These are phyloP conservation scores for Brachypteracias leptosomus DNA, from an alignment of 2,113 vertebrate species.

Conservation along the genomic window DNA sequence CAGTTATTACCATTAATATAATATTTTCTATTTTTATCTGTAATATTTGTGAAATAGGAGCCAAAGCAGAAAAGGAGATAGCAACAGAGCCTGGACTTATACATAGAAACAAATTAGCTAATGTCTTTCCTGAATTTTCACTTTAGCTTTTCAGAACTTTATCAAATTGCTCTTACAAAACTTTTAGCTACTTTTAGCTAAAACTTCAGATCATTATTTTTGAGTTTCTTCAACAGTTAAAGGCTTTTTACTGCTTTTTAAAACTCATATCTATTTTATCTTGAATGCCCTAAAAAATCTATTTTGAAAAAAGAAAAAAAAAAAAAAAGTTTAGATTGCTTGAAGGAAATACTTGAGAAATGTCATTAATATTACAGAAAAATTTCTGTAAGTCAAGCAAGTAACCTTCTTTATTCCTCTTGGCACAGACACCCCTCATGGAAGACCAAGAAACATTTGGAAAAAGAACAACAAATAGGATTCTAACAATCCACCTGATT, in stretches of 20 bases:
- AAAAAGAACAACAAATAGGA: background rate
- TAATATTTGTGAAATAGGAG: background rate
- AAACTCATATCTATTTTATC: background rate
- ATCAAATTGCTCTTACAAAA: background rate
- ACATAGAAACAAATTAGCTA: background rate
- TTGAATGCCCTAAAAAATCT: background rate
- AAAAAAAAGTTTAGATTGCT: background rate
- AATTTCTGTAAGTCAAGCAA: slow-evolving; percentile 31
- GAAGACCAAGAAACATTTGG: background rate
- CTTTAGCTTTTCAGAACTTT: background rate
- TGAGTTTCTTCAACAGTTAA: background rate
- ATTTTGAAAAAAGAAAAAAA: background rate
- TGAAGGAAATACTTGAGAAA: background rate
- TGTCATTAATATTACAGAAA: background rate
- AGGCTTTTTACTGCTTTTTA: background rate
- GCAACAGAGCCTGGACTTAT: background rate
- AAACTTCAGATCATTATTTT: background rate
- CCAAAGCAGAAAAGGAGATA: background rate
- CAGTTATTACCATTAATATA: background rate
- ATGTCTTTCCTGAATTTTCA: background rate
- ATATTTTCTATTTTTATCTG: background rate
- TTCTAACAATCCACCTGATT: background rate
- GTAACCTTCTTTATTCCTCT: slow-evolving; percentile 5
- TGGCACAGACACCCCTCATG: background rate
- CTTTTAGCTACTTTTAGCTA: background rate